Evolutionary conservation across 37 sponge, comb jelly and placozoan species (phyloP).

Genomic region (Beroe ovata): DNA sequence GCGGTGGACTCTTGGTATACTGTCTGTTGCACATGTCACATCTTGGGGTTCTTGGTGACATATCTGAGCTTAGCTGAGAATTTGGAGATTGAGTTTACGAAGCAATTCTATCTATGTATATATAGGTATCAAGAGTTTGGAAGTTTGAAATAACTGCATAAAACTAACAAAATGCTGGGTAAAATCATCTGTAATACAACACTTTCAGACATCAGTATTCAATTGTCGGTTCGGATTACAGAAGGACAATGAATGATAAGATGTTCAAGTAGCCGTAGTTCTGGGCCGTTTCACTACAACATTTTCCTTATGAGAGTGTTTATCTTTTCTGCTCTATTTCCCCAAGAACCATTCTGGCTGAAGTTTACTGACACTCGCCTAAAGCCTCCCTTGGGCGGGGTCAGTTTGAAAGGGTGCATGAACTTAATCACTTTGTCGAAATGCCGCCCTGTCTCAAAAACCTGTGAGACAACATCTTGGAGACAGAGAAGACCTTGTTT

Average conservation of each 20-base stretch:
- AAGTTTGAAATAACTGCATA: not conserved
- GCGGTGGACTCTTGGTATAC: conserved; percentile 22
- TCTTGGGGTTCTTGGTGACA: not conserved
- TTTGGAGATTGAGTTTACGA: not conserved
- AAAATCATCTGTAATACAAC: no score
- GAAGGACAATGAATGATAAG: no score
- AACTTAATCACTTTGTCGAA: conserved; percentile 34
- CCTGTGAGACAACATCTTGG: conserved; percentile 27
- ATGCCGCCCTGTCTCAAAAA: conserved; percentile 31
- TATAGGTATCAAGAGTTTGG: not conserved
- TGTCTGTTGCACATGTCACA: conserved; percentile 5
- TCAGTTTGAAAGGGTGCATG: conserved; percentile 37
- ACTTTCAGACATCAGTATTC: no score
- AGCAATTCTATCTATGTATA: no score
- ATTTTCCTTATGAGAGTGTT: conserved; percentile 64
- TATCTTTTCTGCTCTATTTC: conserved; percentile 62
- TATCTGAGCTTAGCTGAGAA: not conserved
- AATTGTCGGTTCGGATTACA: no score
- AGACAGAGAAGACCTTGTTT: conserved; percentile 52
- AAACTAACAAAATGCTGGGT: no score
- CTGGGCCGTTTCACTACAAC: no score
- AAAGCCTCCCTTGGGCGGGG: conserved; percentile 54
- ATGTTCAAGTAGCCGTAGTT: no score
- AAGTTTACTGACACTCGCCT: conserved; percentile 35
- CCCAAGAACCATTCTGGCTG: conserved; percentile 41